phyloP scores from a whole-genome alignment of 2,113 vertebrate genomes.

The Bufo gargarizans region DNA sequence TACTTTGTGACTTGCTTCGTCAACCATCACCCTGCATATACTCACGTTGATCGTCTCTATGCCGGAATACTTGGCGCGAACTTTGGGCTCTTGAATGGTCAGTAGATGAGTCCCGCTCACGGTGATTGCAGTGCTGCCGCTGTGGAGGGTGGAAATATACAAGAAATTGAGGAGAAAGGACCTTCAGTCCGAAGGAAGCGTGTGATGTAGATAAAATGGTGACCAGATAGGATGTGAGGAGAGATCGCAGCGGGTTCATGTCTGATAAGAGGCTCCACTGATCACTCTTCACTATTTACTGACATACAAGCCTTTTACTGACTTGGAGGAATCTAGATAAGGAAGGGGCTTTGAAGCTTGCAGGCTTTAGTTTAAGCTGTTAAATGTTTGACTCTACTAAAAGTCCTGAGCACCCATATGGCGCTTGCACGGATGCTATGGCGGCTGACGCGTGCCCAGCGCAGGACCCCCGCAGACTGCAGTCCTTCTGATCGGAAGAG shows the following conservation, averaged over 20 bases:
- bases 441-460: too few relatives aligned
- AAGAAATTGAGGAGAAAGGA: background rate
- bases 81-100: constrained; percentile 86
- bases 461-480: too few relatives aligned
- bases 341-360: background rate
- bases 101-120: constrained; percentile 84
- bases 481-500: too few relatives aligned
- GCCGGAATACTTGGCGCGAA: constrained; percentile 84
- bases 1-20: too few relatives aligned
- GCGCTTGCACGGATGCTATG: too few relatives aligned
- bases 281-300: background rate
- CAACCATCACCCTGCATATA: background rate
- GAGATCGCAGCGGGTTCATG: background rate
- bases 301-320: constrained; percentile 4
- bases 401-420: too few relatives aligned
- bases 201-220: background rate
- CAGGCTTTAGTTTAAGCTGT: too few relatives aligned
- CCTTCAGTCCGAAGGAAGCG: background rate
- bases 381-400: too few relatives aligned
- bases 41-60: constrained; percentile 87
- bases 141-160: constrained; percentile 56
- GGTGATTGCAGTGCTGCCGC: constrained; percentile 84
- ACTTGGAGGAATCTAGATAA: background rate
- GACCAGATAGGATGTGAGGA: background rate
- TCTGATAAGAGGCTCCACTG: background rate